Base-by-base conservation (phyloP, 2,797 vertebrate genomes). In the Acanthurus lineatus region DNA sequence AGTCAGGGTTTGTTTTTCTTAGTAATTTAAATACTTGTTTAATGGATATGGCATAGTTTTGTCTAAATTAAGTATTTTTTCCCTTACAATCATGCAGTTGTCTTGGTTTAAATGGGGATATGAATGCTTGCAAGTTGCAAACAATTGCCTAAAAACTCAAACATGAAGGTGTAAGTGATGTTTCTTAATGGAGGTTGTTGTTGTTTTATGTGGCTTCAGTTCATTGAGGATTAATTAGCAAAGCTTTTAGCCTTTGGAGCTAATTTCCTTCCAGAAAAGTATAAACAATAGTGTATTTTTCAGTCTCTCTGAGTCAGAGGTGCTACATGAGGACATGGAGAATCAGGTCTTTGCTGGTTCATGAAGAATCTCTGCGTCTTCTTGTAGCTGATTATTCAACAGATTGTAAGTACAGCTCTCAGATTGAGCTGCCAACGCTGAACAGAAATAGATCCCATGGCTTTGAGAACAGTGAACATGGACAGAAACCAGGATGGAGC, bases 361-460 rank as follows among this genome's bases (percentile, higher is more conserved):
- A 72, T 51, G 45, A 7, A 48, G 10, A 45, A 22, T 12, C 9
- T 5, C 17, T 19, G 25, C 25, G 25, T 25, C 25, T 9, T 32
- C 17, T 17, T 3, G 42, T 2, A 9, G 9, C 35, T 70, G 71
- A 63, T 73, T 73, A 72, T 69, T 83, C 54, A 70, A 63, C 56
- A 65, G 53, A 4, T 40, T 72, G 60, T 59, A 70, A 76, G 81
- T 61, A 66, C 61, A 60, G 70, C 20, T 42, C 44, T 38, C 40
- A 10, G 63, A 28, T 19, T 69, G 61, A 15, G 71, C 76, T 83
- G 82, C 74, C 82, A 79, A 38, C 49, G 6, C 45, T 44, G 22
- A 42, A 64, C 86, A 73, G 76, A 66, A 89, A 90, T 89, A 91
- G 88, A 82, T 19, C 56, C n/a, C 62, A 19, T 3, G 17, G 69